phyloP scores from a whole-genome alignment of 1,140 invertebrate genomes.

The Agrypnia vestita region DNA sequence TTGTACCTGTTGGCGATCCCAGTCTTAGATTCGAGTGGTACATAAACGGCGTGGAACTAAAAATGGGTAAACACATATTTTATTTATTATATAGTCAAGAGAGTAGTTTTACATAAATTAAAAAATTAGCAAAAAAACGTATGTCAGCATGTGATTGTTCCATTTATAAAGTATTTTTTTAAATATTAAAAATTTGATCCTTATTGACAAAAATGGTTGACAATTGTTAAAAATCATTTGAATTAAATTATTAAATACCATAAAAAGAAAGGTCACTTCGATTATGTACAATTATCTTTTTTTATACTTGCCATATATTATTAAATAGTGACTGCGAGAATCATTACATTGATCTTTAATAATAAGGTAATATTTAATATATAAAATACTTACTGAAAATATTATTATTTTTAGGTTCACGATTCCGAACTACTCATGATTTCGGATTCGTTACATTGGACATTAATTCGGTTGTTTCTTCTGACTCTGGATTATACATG shows the following conservation, averaged over 20 bases:
- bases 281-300: too few relatives aligned
- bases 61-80: constrained; percentile 79
- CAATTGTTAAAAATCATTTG: too few relatives aligned
- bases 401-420: constrained; percentile 76
- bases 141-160: constrained; percentile 45
- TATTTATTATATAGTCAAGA: constrained; percentile 18
- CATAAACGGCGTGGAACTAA: constrained; percentile 92
- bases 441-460: constrained; percentile 96
- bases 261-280: too few relatives aligned
- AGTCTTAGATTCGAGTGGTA: constrained; percentile 95
- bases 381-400: too few relatives aligned
- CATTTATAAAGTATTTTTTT: too few relatives aligned
- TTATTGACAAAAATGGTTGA: too few relatives aligned
- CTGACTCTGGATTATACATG: constrained; percentile 94
- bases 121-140: neutral
- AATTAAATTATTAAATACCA: too few relatives aligned
- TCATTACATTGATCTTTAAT: too few relatives aligned
- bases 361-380: too few relatives aligned
- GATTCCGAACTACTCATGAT: constrained; percentile 91
- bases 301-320: too few relatives aligned
- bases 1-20: constrained; percentile 96
- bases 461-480: constrained; percentile 88
- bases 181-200: too few relatives aligned
- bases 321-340: too few relatives aligned
- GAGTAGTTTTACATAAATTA: constrained; percentile 54